phyloP scores from a whole-genome alignment of 2,888 invertebrate genomes.

The Pristionchus mayeri region DNA sequence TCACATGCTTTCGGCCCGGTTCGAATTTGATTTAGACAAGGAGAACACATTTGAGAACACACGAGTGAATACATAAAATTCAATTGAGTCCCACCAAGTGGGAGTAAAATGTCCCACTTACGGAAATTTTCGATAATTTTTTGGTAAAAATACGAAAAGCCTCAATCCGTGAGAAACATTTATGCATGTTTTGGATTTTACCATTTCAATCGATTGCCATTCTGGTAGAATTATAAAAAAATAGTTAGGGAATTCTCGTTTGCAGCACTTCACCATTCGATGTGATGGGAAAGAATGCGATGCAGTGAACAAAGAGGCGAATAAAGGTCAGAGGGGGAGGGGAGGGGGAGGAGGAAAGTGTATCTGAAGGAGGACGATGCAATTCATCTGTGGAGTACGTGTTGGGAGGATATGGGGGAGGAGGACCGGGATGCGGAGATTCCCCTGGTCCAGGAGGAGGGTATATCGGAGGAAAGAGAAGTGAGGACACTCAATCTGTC shows the following conservation, averaged over 20 bases:
- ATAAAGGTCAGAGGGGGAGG: background rate
- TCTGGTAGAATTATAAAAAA: background rate
- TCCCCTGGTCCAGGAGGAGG: slow-evolving; percentile 46
- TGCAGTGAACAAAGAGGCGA: background rate
- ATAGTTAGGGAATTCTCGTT: background rate
- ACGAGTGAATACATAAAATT: no score
- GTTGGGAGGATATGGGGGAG: slow-evolving; percentile 47
- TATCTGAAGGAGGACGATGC: no score
- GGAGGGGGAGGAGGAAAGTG: no score
- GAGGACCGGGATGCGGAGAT: slow-evolving; percentile 38
- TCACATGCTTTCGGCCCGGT: slow-evolving; percentile 18
- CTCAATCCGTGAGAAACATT: no score
- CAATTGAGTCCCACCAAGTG: no score
- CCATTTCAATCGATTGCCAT: no score
- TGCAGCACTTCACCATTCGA: background rate
- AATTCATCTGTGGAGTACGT: background rate
- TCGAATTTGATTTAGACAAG: no score
- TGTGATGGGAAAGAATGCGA: slow-evolving; percentile 1
- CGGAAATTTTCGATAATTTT: no score
- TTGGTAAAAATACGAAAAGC: no score
- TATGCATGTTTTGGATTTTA: no score
- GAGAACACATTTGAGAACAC: no score
- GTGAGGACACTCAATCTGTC: background rate
- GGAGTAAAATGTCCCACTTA: no score
- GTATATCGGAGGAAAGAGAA: slow-evolving; percentile 32